Evolutionary conservation across 2,888 invertebrate genomes (phyloP).

Genomic region (Choristoneura rosaceana): DNA sequence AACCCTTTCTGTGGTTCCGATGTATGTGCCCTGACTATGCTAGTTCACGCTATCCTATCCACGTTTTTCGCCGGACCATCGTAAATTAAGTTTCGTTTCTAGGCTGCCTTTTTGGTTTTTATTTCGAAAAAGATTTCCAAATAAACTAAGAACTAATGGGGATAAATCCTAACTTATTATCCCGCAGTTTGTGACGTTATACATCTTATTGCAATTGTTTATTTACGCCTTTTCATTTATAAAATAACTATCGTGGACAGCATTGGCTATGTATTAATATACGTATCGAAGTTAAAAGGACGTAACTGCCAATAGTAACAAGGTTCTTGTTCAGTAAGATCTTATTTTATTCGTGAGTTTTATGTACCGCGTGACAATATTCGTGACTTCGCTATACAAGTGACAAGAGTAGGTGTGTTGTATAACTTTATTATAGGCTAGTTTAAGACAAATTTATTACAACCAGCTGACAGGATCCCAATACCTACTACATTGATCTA

Average conservation of each 20-base stretch:
- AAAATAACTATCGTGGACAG: neutral
- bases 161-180: neutral
- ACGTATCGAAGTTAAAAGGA: neutral
- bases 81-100: neutral
- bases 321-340: neutral
- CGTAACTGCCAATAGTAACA: neutral
- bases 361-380: slow-evolving; percentile 32
- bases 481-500: neutral
- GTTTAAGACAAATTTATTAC: slow-evolving; percentile 24
- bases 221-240: slow-evolving; percentile 1
- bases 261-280: neutral
- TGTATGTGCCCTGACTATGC: neutral
- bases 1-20: too few species aligned
- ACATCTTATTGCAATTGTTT: neutral
- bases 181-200: slow-evolving; percentile 12
- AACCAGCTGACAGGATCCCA: slow-evolving; percentile 2
- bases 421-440: slow-evolving; percentile 33
- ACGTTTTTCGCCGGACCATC: neutral
- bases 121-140: neutral
- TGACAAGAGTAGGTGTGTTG: slow-evolving; percentile 22
- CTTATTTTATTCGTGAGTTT: slow-evolving; percentile 14
- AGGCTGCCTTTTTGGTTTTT: neutral
- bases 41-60: neutral
- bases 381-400: slow-evolving; percentile 34
- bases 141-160: neutral